Evolutionary conservation across 2,113 vertebrate genomes (phyloP).

Genomic region (Channa maculata): DNA sequence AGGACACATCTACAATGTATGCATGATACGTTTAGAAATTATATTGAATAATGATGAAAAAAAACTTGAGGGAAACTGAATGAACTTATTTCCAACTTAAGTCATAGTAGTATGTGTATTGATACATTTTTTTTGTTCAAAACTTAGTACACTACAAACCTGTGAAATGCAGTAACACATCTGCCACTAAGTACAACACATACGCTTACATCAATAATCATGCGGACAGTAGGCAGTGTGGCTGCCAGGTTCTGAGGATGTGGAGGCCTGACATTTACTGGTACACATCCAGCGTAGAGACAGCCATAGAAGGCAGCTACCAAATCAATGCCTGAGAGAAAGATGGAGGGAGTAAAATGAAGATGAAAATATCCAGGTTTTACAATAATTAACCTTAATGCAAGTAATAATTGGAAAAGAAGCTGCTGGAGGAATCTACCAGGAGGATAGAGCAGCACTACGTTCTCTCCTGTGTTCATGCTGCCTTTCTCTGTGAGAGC

Average conservation of each 20-base stretch:
- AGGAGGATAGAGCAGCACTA: constrained; percentile 96
- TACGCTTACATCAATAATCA: constrained; percentile 96
- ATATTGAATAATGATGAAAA: background rate
- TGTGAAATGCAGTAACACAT: background rate
- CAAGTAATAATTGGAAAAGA: background rate
- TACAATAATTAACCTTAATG: background rate
- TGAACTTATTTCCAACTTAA: too few relatives aligned
- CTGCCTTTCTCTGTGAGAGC: constrained; percentile 94
- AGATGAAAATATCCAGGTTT: background rate
- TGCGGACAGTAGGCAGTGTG: constrained; percentile 95
- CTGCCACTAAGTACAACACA: background rate
- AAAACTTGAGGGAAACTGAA: background rate
- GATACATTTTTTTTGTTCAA: too few relatives aligned
- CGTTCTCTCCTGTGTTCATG: constrained; percentile 97
- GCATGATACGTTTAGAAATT: too few relatives aligned
- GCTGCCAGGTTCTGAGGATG: constrained; percentile 97
- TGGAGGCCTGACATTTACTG: constrained; percentile 95
- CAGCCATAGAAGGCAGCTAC: constrained; percentile 97
- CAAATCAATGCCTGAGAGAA: constrained; percentile 90
- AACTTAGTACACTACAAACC: too few relatives aligned
- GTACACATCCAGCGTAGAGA: constrained; percentile 93
- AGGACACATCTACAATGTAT: too few relatives aligned
- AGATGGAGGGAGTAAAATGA: background rate
- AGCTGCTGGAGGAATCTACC: constrained; percentile 77
- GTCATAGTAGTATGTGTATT: too few relatives aligned